These are phyloP conservation scores for Sericinus montela DNA, from an alignment of 2,888 invertebrate species.

Conservation along the genomic window DNA sequence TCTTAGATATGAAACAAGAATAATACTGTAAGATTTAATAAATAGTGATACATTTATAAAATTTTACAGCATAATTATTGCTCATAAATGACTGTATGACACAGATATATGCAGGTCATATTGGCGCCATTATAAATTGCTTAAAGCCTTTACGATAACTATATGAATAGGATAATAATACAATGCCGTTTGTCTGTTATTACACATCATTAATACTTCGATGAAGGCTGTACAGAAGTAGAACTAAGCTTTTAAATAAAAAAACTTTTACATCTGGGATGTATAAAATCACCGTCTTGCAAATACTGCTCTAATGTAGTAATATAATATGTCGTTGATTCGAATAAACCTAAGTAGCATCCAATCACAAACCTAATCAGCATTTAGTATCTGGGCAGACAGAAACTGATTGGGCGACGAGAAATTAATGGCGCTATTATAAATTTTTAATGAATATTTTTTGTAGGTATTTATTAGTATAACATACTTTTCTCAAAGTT, in stretches of 20 bases:
- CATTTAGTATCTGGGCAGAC: no score
- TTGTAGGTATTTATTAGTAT: no score
- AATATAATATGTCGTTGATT: constrained; percentile 17
- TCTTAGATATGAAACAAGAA: no score
- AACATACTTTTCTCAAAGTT: no score
- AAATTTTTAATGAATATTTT: no score
- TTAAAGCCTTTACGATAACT: constrained; percentile 20
- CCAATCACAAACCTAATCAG: no score
- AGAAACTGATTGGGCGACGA: no score
- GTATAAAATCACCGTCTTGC: constrained; percentile 40
- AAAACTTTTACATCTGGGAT: no score
- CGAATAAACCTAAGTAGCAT: no score
- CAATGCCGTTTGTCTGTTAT: constrained; percentile 27
- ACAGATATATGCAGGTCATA: constrained; percentile 14
- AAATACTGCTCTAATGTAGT: constrained; percentile 51
- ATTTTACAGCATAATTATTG: constrained; percentile 1
- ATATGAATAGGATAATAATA: constrained; percentile 17
- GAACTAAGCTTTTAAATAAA: constrained; percentile 67
- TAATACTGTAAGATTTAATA: no score
- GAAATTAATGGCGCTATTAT: no score
- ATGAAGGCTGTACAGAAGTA: constrained; percentile 33
- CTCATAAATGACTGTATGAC: background rate
- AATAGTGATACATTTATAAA: no score
- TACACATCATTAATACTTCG: constrained; percentile 20
- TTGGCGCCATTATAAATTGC: constrained; percentile 13